phyloP scores from a whole-genome alignment of 2,113 vertebrate species.

The Motacilla tschutschensis region DNA sequence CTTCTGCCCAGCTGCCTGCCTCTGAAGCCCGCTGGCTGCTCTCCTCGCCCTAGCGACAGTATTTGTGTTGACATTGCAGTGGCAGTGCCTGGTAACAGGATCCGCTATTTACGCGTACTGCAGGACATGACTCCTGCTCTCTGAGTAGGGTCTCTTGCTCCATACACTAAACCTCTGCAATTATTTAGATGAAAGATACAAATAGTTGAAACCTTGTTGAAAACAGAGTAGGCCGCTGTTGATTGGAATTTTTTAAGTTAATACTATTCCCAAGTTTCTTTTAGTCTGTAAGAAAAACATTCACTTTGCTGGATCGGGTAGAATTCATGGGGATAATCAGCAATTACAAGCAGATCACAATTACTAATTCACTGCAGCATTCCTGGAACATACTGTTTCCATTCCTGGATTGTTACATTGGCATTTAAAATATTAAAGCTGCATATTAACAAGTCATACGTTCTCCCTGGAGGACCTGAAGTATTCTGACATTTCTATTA shows the following conservation, averaged over 20 bases:
- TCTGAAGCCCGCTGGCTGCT: background rate
- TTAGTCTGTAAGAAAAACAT: background rate
- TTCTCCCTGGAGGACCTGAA: background rate
- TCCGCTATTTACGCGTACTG: background rate
- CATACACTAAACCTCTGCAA: background rate
- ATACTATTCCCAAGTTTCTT: background rate
- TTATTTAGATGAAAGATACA: background rate
- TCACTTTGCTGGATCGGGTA: background rate
- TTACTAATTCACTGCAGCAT: conserved; percentile 17
- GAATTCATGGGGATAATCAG: background rate
- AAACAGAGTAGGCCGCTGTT: background rate
- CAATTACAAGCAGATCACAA: conserved; percentile 22
- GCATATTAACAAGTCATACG: background rate
- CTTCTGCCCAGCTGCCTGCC: background rate
- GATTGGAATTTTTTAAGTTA: background rate
- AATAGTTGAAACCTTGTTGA: background rate
- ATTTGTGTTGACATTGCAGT: conserved; percentile 5
- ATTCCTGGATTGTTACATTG: conserved; percentile 35
- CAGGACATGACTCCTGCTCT: background rate
- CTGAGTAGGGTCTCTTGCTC: background rate
- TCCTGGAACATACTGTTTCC: conserved; percentile 23
- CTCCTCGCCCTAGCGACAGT: background rate
- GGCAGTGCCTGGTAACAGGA: conserved; percentile 1
- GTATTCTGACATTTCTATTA: conserved; percentile 3
- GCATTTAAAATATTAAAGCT: conserved; percentile 32